Evolutionary conservation across 2,113 vertebrate species (phyloP).

Genomic region (Pangasianodon gigas): DNA sequence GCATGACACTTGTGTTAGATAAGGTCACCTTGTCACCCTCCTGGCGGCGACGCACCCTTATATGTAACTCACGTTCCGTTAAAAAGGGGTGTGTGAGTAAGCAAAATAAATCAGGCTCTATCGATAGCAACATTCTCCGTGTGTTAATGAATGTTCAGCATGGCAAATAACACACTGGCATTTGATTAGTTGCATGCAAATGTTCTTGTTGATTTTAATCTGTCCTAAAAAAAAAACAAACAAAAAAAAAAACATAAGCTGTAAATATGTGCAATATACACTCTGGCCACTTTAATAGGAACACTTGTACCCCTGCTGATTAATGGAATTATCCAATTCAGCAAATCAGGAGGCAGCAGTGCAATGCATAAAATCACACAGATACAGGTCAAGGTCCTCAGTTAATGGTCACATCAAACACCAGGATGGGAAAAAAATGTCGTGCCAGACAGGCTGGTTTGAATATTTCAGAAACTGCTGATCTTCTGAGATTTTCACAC

Average conservation of each 20-base stretch:
- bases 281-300: not conserved
- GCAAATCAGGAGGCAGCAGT: not conserved
- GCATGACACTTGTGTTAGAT: conserved; percentile 41
- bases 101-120: not conserved
- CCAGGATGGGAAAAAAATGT: not conserved
- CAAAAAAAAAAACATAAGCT: not conserved
- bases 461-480: not conserved
- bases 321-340: not conserved
- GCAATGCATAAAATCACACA: not conserved
- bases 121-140: not conserved
- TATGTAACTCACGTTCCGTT: conserved; percentile 29
- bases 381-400: not conserved
- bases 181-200: not conserved
- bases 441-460: not conserved
- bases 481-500: not conserved
- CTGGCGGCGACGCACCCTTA: not conserved
- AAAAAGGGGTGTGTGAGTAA: not conserved
- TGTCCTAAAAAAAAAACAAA: not conserved
- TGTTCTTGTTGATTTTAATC: not conserved
- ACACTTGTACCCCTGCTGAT: not conserved
- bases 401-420: not conserved
- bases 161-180: not conserved
- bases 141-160: not conserved
- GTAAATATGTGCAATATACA: not conserved
- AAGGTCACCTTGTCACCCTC: conserved; percentile 37